Conservation (phyloP, 2,113 vertebrate species). For the Phylloscopus trochiloides region DNA sequence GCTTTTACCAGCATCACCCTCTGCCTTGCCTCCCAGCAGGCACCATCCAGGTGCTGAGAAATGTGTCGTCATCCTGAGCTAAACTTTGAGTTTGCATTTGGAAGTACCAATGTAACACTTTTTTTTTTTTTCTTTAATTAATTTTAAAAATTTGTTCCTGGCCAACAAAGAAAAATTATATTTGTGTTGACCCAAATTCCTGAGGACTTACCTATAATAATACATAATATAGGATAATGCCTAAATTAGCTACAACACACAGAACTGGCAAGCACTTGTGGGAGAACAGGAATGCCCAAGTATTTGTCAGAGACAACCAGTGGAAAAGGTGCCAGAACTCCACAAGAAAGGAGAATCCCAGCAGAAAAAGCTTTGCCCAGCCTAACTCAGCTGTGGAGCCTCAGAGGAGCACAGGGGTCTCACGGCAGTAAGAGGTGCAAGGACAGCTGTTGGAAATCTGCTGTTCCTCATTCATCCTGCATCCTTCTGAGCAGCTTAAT, state of each 20-base stretch:
- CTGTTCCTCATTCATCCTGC: not conserved
- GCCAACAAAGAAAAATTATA: not conserved
- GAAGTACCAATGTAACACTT: not conserved
- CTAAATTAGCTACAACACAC: not conserved
- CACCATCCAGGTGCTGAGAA: not conserved
- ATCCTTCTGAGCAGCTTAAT: not conserved
- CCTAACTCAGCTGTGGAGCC: not conserved
- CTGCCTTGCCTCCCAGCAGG: fast-evolving
- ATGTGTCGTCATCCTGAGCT: fast-evolving
- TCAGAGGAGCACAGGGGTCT: fast-evolving
- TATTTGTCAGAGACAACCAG: not conserved
- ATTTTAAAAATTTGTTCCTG: not conserved
- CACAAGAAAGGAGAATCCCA: not conserved
- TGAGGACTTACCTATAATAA: not conserved
- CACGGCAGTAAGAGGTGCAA: not conserved
- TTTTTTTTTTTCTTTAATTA: not conserved
- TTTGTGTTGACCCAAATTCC: not conserved
- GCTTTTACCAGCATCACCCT: not conserved
- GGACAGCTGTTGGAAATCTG: not conserved
- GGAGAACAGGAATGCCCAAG: not conserved
- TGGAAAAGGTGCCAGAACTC: not conserved
- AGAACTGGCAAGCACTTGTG: not conserved
- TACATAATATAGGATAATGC: not conserved
- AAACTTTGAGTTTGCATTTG: not conserved
- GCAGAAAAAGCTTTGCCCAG: not conserved